Evolutionary conservation across 2,113 vertebrate genomes (phyloP).

Genomic region (Riparia riparia): DNA sequence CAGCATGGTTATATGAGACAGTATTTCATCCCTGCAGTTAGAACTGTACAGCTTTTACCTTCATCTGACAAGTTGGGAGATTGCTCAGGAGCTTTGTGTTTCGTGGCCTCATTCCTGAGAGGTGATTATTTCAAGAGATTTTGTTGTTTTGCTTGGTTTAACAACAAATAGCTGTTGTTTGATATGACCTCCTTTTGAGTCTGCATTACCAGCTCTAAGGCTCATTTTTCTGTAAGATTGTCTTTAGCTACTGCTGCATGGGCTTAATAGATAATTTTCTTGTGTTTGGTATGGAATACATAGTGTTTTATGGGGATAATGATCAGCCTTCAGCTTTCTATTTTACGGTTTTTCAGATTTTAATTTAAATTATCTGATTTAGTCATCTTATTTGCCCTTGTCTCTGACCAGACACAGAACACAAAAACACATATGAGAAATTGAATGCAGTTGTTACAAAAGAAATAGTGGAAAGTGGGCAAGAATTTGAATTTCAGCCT

Average conservation of each 20-base stretch:
- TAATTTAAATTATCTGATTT: slow-evolving; percentile 1
- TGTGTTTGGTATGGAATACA: background rate
- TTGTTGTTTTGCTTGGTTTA: slow-evolving; percentile 24
- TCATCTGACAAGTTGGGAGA: background rate
- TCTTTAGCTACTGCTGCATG: background rate
- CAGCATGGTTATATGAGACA: background rate
- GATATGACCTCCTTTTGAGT: slow-evolving; percentile 18
- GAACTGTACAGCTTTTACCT: background rate
- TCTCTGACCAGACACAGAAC: background rate
- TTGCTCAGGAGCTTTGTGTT: slow-evolving; percentile 1
- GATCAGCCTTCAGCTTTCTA: background rate
- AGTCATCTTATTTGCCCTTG: background rate
- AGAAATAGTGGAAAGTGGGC: background rate
- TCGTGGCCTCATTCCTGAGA: background rate
- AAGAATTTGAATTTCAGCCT: background rate
- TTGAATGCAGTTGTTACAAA: background rate
- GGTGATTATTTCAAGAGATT: slow-evolving; percentile 33
- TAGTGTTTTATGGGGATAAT: background rate
- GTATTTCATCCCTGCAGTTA: background rate
- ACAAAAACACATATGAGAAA: background rate
- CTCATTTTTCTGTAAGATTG: slow-evolving; percentile 15
- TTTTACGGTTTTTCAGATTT: background rate
- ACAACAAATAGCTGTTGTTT: slow-evolving; percentile 35
- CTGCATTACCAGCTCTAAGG: background rate
- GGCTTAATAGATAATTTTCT: background rate